Conservation (phyloP, 2,888 invertebrate genomes). For the Hydriomena furcata region DNA sequence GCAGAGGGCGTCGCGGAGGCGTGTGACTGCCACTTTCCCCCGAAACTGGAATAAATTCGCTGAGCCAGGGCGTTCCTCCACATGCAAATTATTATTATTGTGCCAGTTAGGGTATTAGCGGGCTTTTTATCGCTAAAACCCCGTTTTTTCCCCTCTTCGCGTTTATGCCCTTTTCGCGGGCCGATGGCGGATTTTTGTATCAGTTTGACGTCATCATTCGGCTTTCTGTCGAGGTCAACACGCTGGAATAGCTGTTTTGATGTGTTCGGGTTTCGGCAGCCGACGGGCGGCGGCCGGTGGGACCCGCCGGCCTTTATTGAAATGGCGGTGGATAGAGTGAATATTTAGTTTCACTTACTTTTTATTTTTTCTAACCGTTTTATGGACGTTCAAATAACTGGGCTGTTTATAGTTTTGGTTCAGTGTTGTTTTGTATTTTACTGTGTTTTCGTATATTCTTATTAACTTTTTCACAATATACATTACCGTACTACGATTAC, state of each 20-base stretch:
- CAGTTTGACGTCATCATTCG: conserved; percentile 40
- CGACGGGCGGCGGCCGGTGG: conserved; percentile 5
- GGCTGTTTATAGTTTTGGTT: conserved; percentile 30
- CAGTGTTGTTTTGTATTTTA: conserved; percentile 3
- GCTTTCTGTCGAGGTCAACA: conserved; percentile 31
- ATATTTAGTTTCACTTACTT: conserved; percentile 34
- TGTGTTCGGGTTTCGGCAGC: conserved; percentile 17
- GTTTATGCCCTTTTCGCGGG: conserved; percentile 42
- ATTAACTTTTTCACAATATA: too few relatives aligned
- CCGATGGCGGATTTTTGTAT: conserved; percentile 42
- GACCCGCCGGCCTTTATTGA: conserved; percentile 27
- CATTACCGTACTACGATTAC: too few relatives aligned
- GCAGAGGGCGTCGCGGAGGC: conserved; percentile 41
- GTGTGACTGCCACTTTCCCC: conserved; percentile 43
- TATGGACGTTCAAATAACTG: conserved; percentile 26
- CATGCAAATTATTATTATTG: conserved; percentile 72
- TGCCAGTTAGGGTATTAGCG: conserved; percentile 61
- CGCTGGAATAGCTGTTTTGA: conserved; percentile 26
- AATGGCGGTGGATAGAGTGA: conserved; percentile 30
- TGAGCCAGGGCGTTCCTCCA: conserved; percentile 56
- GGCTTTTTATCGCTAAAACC: conserved; percentile 51
- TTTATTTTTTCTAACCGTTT: conserved; percentile 32
- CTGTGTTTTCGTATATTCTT: neutral
- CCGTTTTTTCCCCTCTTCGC: conserved; percentile 20
- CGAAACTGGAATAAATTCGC: conserved; percentile 54